A percentile compares a stretch with the other conserved stretches of the same genome.
These are phyloP conservation scores for Drosophila takahashii DNA, from an alignment of 1,140 invertebrate species.

Conservation along the genomic window DNA sequence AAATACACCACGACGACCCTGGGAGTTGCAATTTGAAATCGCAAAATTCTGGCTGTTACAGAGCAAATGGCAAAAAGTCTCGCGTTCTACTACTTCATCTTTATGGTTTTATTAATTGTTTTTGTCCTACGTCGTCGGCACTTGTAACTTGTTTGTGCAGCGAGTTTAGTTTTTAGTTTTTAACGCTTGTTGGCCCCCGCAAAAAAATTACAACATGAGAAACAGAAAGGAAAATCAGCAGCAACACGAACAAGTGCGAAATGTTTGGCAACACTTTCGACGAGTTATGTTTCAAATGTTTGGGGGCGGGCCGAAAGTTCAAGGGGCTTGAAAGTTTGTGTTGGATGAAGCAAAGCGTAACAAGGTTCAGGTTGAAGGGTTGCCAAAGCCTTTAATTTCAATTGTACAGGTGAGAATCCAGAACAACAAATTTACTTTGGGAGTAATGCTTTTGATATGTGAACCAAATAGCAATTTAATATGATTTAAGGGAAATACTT, in stretches of 20 bases:
- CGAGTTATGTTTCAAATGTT: slow-evolving; percentile 54
- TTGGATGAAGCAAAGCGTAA: slow-evolving; percentile 31
- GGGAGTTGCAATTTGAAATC: slow-evolving; percentile 30
- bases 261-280: slow-evolving; percentile 58
- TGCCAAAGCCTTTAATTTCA: slow-evolving; percentile 34
- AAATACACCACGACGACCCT: slow-evolving; percentile 25
- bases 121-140: slow-evolving; percentile 29
- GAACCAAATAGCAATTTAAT: neutral
- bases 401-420: slow-evolving; percentile 17
- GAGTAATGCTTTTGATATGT: slow-evolving; percentile 23
- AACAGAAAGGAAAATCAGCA: slow-evolving; percentile 30
- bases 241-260: slow-evolving; percentile 42
- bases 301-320: slow-evolving; percentile 18
- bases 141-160: slow-evolving; percentile 63
- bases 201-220: slow-evolving; percentile 39
- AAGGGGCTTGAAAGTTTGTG: slow-evolving; percentile 19
- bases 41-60: slow-evolving; percentile 2
- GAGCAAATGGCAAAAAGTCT: slow-evolving; percentile 68
- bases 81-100: slow-evolving; percentile 53
- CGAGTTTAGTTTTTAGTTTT: slow-evolving; percentile 61
- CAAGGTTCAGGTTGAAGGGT: slow-evolving; percentile 20
- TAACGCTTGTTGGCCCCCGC: slow-evolving; percentile 33
- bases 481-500: slow-evolving; percentile 1
- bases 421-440: neutral
- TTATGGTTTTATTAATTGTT: slow-evolving; percentile 71